Conservation (phyloP, 2,888 invertebrate genomes). For the Anoplius nigerrimus region DNA sequence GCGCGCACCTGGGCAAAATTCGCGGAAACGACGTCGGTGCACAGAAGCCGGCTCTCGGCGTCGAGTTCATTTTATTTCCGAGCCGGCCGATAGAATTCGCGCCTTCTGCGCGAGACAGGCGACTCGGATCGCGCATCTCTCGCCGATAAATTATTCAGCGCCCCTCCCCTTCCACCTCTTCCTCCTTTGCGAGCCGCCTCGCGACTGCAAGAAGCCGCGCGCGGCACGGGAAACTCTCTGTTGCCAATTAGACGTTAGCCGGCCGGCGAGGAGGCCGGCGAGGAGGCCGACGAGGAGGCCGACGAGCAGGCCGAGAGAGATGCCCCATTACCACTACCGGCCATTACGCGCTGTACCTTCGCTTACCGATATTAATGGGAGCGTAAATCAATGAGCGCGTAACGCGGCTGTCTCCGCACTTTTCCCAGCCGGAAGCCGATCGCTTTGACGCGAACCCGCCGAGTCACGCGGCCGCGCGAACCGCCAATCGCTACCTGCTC, state of each 20-base stretch:
- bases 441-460: neutral
- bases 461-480: neutral
- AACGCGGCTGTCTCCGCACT: neutral
- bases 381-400: constrained; percentile 35
- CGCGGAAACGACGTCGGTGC: too few relatives aligned
- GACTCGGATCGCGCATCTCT: too few relatives aligned
- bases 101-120: neutral
- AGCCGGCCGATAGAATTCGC: neutral
- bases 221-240: constrained; percentile 48
- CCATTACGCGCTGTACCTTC: constrained; percentile 29
- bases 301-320: too few relatives aligned
- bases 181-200: neutral
- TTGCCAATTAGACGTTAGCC: constrained; percentile 51
- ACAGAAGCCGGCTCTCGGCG: too few relatives aligned
- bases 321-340: constrained; percentile 27
- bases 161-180: neutral
- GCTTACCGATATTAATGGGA: constrained; percentile 31
- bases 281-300: too few relatives aligned
- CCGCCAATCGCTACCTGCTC: neutral
- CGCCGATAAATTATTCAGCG: neutral
- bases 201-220: constrained; percentile 41
- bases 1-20: too few relatives aligned
- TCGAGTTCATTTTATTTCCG: too few relatives aligned
- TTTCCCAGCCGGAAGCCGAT: constrained; percentile 1
- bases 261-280: too few relatives aligned